These are phyloP conservation scores for Cynoglossus semilaevis DNA, from an alignment of 2,113 vertebrate genomes.

Conservation along the genomic window DNA sequence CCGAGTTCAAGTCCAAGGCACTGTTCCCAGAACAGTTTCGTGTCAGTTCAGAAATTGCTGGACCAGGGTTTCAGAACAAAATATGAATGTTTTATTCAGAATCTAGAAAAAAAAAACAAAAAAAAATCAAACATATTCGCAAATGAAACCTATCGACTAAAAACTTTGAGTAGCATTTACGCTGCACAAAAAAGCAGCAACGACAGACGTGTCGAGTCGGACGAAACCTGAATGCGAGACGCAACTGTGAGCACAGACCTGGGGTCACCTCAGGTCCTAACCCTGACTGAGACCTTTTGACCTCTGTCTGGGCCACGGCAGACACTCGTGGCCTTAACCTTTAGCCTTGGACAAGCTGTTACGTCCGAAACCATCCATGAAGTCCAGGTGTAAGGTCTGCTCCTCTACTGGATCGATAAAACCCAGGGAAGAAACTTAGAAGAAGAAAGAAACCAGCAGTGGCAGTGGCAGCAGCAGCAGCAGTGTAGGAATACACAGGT, in stretches of 20 bases:
- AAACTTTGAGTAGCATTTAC: no score
- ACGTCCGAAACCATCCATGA: slow-evolving; percentile 46
- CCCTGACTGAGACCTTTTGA: slow-evolving; percentile 71
- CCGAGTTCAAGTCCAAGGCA: no score
- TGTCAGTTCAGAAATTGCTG: no score
- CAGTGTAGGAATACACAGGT: no score
- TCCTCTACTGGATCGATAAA: slow-evolving; percentile 55
- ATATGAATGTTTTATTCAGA: no score
- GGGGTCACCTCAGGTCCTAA: slow-evolving; percentile 66
- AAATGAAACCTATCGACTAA: no score
- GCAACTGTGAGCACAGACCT: slow-evolving; percentile 46
- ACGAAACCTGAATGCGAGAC: slow-evolving; percentile 27
- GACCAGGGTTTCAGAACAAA: no score
- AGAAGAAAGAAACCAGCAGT: no score
- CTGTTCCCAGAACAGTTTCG: no score
- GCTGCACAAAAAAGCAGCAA: slow-evolving; percentile 1
- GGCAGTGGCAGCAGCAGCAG: no score
- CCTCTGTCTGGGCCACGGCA: slow-evolving; percentile 64
- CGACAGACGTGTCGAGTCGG: slow-evolving; percentile 8
- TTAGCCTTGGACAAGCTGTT: slow-evolving; percentile 78
- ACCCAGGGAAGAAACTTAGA: slow-evolving; percentile 19
- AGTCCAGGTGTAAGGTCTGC: slow-evolving; percentile 46
- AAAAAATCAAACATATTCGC: no score
- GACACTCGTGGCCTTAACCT: slow-evolving; percentile 70
- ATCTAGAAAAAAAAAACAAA: no score